phyloP scores from a whole-genome alignment of 2,888 invertebrate species.

The Euplagia quadripunctaria region DNA sequence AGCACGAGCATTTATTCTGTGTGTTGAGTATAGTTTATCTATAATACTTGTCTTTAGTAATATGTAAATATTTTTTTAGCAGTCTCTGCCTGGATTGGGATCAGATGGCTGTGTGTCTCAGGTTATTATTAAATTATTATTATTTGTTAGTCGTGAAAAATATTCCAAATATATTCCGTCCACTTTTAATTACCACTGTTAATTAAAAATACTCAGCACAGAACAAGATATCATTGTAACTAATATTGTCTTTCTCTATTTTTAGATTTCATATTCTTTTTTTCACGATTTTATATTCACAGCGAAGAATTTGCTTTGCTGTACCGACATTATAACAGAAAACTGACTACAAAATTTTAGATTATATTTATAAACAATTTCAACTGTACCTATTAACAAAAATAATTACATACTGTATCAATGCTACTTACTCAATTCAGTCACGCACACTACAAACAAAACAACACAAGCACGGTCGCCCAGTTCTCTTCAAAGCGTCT shows the following conservation, averaged over 20 bases:
- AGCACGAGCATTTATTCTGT: no score
- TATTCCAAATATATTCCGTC: not conserved
- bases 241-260: no score
- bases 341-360: not conserved
- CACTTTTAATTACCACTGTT: no score
- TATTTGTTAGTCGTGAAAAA: not conserved
- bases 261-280: not conserved
- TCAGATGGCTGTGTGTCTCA: no score
- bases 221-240: no score
- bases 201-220: not conserved
- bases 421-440: constrained; percentile 47
- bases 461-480: constrained; percentile 59
- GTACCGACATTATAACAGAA: not conserved
- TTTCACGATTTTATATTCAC: not conserved
- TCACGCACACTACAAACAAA: constrained; percentile 48
- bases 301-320: not conserved
- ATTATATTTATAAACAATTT: not conserved
- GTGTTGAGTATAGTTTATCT: no score
- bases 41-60: no score
- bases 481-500: constrained; percentile 60
- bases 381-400: constrained; percentile 28
- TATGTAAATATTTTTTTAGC: no score
- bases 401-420: constrained; percentile 58
- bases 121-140: not conserved
- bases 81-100: no score